Conservation (phyloP, 2,113 vertebrate genomes). For the Dromiciops gliroides region DNA sequence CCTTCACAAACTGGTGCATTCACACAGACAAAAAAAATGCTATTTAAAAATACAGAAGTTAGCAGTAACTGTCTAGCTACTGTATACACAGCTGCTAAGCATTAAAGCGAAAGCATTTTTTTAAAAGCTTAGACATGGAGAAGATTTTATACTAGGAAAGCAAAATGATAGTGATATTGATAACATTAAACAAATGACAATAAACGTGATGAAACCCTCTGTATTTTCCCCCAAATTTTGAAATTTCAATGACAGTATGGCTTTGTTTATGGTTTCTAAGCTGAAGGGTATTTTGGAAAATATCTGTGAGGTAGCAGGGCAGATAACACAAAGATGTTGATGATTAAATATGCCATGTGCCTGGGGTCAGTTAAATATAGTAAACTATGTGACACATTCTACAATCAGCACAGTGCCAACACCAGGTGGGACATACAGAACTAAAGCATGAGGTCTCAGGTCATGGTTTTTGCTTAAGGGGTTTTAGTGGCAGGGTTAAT, state of each 20-base stretch:
- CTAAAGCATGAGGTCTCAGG: not conserved
- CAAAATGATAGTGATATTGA: not conserved
- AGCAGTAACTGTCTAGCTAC: not conserved
- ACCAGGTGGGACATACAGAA: not conserved
- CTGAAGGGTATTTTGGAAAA: not conserved
- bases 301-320: not conserved
- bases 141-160: not conserved
- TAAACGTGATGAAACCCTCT: not conserved
- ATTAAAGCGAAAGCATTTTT: not conserved
- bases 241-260: not conserved
- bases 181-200: not conserved
- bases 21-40: not conserved
- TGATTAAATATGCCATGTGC: not conserved
- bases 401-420: not conserved
- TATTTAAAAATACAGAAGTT: not conserved
- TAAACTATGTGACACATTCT: not conserved
- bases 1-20: not conserved
- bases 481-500: not conserved
- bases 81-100: not conserved
- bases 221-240: not conserved
- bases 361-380: not conserved
- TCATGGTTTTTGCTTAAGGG: not conserved
- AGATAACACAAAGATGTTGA: not conserved
- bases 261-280: not conserved
- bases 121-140: not conserved